phyloP scores from a whole-genome alignment of 2,113 vertebrate species.

The Heterochromis multidens region DNA sequence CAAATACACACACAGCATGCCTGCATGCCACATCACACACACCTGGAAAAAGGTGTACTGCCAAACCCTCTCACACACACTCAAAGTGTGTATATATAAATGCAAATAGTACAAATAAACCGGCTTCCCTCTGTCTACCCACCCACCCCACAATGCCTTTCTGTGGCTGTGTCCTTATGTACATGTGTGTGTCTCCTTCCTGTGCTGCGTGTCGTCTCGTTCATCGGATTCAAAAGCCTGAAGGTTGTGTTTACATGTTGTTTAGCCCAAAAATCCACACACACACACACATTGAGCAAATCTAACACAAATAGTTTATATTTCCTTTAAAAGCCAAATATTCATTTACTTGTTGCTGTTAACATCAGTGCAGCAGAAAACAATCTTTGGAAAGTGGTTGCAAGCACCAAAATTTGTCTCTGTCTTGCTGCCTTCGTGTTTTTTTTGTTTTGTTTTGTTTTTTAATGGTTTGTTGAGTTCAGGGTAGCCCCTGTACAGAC shows the following conservation, averaged over 20 bases:
- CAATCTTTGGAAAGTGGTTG: not conserved
- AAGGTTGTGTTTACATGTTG: conserved; percentile 48
- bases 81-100: not conserved
- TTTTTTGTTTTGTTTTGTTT: not conserved
- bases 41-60: conserved; percentile 18
- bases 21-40: not conserved
- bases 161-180: conserved; percentile 4
- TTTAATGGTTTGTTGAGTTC: not conserved
- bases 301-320: not conserved
- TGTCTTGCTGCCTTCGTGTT: accelerated
- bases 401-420: not conserved
- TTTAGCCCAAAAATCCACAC: not conserved
- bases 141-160: conserved; percentile 39
- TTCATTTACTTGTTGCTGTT: conserved; percentile 19
- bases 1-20: not conserved
- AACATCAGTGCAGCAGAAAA: not conserved
- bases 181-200: not conserved
- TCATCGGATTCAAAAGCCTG: conserved; percentile 9
- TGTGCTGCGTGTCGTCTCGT: not conserved
- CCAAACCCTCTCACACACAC: not conserved
- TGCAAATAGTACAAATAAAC: not conserved
- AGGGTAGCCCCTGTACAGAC: not conserved
- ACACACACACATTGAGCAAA: not conserved
- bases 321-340: conserved; percentile 24
- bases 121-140: not conserved